Percentiles rank a stretch among this genome's conserved stretches.
Conservation (phyloP, 1,140 invertebrate genomes). For the Druon quercuslanigerum region DNA sequence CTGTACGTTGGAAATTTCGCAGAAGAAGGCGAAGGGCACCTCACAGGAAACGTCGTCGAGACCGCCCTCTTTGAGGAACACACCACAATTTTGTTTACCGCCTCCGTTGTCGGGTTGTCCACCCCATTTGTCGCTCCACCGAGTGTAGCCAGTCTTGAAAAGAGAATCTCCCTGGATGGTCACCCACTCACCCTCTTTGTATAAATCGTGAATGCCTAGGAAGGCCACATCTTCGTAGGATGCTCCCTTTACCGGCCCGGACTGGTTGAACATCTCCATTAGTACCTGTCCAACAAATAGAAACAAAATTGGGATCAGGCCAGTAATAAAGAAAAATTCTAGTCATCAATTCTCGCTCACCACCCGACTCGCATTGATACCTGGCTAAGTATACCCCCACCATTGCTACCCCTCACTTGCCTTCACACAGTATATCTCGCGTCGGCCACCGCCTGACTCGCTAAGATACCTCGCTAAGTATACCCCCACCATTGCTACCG, state of each 20-base stretch:
- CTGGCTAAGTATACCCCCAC: too few species aligned
- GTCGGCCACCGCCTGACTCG: too few species aligned
- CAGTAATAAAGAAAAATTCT: background rate
- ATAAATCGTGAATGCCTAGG: constrained; percentile 71
- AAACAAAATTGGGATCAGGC: background rate
- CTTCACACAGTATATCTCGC: too few species aligned
- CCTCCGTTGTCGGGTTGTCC: constrained; percentile 70
- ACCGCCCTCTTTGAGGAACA: constrained; percentile 64
- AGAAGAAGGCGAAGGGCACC: constrained; percentile 64
- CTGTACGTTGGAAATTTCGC: constrained; percentile 60
- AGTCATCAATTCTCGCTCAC: too few species aligned
- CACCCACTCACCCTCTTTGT: constrained; percentile 68
- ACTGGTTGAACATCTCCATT: constrained; percentile 62
- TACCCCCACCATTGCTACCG: too few species aligned
- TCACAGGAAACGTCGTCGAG: constrained; percentile 69
- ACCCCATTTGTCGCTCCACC: constrained; percentile 67
- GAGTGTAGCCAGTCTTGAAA: constrained; percentile 67
- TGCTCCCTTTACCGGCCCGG: constrained; percentile 58
- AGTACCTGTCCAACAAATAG: constrained; percentile 54
- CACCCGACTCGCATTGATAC: too few species aligned
- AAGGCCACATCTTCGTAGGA: constrained; percentile 58
- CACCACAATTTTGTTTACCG: constrained; percentile 69
- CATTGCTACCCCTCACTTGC: too few species aligned
- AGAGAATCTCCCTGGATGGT: constrained; percentile 70
- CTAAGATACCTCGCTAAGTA: too few species aligned